Evolutionary conservation across 2,113 vertebrate genomes (phyloP), one percentile per base, ranked within the genome.

Genomic region (Podiceps cristatus): DNA sequence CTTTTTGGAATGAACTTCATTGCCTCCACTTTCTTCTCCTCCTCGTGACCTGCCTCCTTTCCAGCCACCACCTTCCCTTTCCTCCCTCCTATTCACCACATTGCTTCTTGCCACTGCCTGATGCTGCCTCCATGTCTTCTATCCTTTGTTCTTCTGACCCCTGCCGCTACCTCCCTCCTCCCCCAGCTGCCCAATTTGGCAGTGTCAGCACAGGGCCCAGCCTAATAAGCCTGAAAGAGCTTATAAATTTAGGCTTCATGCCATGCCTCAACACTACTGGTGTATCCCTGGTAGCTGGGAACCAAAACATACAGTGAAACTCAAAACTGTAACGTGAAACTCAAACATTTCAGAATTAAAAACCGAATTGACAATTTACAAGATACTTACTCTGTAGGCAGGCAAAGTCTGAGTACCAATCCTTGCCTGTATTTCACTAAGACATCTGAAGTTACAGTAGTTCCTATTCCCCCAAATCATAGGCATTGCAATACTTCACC

Each of bases 141-240:
- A n/a, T 19, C 69, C 77, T 96, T 67, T 80, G 56, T 69, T 93
- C 49, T 80, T 58, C 67, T 45, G 42, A 72, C 24, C 49, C 91
- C 95, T 42, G 47, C 63, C 83, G 83, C 76, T 93, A 74, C 90
- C 85, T 81, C 75, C 80, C 84, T 80, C 90, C 19, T 81, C 31
- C 25, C 63, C 77, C 94, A 90, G 68, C 92, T 95, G 92, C 87
- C 84, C 74, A 49, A 76, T 74, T 58, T 90, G 93, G 88, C 91
- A 95, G 62, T 40, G 53, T 33, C 88, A 90, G 75, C 88, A 58
- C 76, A 88, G 50, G 60, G 42, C 31, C 33, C 66, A 80, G 84
- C 27, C 91, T 42, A 33, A 81, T 28, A 33, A 81, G 4, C 37
- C 79, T 56, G 60, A 40, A 40, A 53, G 20, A 60, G 9, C 64